Evolutionary conservation across 2,888 invertebrate genomes (phyloP).

Genomic region (Halictus quadricinctus): DNA sequence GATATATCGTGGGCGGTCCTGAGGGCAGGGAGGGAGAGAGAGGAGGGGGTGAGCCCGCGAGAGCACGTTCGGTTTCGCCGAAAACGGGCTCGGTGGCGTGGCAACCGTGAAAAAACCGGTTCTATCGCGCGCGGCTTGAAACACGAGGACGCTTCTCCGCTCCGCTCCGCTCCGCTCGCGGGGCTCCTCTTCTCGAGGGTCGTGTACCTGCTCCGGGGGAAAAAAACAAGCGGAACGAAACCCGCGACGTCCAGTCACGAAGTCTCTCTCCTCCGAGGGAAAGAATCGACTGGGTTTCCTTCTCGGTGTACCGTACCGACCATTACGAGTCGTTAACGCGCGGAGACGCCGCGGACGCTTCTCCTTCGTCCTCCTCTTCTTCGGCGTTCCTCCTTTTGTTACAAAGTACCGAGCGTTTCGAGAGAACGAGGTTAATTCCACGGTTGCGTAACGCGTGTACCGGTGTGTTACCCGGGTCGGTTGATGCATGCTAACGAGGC

Average conservation of each 20-base stretch:
- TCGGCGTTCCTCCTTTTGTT: neutral
- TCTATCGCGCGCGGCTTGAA: slow-evolving; percentile 58
- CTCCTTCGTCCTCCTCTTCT: neutral
- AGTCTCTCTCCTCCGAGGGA: slow-evolving; percentile 7
- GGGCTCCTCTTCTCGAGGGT: slow-evolving; percentile 27
- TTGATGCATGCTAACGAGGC: neutral
- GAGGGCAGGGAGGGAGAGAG: slow-evolving; percentile 16
- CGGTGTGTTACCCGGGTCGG: neutral
- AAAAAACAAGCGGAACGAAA: slow-evolving; percentile 18
- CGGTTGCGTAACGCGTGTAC: slow-evolving; percentile 37
- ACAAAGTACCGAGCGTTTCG: slow-evolving; percentile 19
- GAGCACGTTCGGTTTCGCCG: slow-evolving; percentile 57
- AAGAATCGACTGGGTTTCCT: slow-evolving; percentile 26
- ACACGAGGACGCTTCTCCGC: slow-evolving; percentile 54
- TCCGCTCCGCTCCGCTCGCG: slow-evolving; percentile 18
- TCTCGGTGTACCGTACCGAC: slow-evolving; percentile 32
- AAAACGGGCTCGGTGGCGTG: slow-evolving; percentile 57
- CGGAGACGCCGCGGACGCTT: slow-evolving; percentile 21
- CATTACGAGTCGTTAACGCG: slow-evolving; percentile 54
- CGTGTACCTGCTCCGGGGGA: slow-evolving; percentile 53
- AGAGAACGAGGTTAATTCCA: slow-evolving; percentile 47
- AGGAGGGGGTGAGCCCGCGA: slow-evolving; percentile 21
- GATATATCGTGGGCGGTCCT: slow-evolving; percentile 67
- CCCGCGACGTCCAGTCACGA: slow-evolving; percentile 52
- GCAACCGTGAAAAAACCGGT: slow-evolving; percentile 59